Conservation (phyloP, 2,888 invertebrate species). For the Odiellus spinosus region DNA sequence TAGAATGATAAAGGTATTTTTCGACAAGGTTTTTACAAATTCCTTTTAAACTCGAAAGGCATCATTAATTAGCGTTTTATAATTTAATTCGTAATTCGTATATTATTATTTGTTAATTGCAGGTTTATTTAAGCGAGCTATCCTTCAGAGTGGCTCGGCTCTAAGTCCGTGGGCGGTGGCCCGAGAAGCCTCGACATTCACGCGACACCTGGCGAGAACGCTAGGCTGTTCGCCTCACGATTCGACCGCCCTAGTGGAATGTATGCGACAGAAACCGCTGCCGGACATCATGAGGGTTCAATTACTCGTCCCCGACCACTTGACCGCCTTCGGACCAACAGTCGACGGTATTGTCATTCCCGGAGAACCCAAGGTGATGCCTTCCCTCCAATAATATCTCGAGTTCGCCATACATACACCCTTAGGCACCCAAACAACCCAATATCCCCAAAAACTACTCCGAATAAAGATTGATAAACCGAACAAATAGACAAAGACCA, state of each 20-base stretch:
- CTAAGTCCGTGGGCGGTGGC: conserved; percentile 58
- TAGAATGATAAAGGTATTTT: no score
- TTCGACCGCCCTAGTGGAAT: conserved; percentile 57
- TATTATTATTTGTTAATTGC: conserved; percentile 17
- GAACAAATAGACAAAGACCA: no score
- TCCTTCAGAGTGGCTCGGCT: conserved; percentile 60
- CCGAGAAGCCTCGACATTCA: conserved; percentile 42
- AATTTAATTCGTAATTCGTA: no score
- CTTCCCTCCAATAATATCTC: no score
- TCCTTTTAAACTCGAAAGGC: no score
- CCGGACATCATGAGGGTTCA: conserved; percentile 58
- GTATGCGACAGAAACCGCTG: conserved; percentile 59
- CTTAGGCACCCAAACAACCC: no score
- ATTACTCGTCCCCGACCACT: conserved; percentile 50
- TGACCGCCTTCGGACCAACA: conserved; percentile 85
- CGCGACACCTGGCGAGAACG: conserved; percentile 18
- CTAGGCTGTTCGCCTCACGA: conserved; percentile 44
- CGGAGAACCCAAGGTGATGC: conserved; percentile 33
- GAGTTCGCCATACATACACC: no score
- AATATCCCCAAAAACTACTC: no score
- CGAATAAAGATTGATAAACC: no score
- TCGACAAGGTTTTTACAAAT: no score
- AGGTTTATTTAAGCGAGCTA: conserved; percentile 57
- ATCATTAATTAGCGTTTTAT: no score
- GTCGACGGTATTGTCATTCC: conserved; percentile 57